Conservation (phyloP, 2,797 vertebrate species). For the Microctenopoma steveboyesi region DNA sequence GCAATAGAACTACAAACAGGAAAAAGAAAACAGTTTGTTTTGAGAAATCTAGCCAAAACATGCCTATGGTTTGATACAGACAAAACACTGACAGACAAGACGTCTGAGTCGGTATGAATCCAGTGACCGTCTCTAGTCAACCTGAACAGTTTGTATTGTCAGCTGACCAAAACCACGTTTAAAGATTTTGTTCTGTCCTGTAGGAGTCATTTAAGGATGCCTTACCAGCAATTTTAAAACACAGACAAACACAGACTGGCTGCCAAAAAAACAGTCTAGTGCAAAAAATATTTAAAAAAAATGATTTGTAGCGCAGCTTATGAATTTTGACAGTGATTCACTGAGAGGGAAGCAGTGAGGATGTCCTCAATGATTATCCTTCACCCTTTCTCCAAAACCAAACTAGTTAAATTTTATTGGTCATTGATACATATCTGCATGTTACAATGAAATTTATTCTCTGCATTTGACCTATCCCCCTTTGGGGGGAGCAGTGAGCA, state of each 20-base stretch:
- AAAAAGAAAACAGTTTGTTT: background rate
- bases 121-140: background rate
- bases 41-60: background rate
- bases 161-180: background rate
- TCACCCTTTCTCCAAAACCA: too few species aligned
- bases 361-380: too few species aligned
- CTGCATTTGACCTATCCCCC: too few species aligned
- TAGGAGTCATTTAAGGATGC: background rate
- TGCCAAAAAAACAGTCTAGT: background rate
- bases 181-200: conserved; percentile 10
- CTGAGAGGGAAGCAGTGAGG: too few species aligned
- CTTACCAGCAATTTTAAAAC: too few species aligned
- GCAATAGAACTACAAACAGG: conserved; percentile 90
- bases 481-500: too few species aligned
- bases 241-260: background rate
- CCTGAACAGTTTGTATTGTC: background rate
- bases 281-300: background rate
- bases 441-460: too few species aligned
- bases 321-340: background rate
- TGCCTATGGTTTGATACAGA: background rate
- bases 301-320: too few species aligned
- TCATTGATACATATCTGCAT: too few species aligned
- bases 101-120: background rate
- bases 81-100: background rate
- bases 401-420: too few species aligned